These are phyloP conservation scores for Furcula furcula DNA, from an alignment of 2,888 invertebrate genomes.

Conservation along the genomic window DNA sequence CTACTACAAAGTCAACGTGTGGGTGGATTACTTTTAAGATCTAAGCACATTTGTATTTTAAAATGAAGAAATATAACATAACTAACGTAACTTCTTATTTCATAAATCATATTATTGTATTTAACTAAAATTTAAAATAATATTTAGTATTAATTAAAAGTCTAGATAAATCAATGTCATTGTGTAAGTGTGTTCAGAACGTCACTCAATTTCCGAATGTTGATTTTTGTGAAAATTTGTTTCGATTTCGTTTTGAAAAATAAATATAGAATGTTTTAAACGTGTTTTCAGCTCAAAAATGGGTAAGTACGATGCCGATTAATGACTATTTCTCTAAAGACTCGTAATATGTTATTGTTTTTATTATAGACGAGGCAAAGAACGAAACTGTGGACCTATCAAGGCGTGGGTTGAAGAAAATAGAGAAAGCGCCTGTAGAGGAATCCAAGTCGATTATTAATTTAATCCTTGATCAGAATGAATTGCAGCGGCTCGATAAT, in stretches of 20 bases:
- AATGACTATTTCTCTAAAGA: neutral
- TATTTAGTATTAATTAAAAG: too few relatives aligned
- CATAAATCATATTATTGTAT: too few relatives aligned
- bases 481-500: conserved; percentile 92
- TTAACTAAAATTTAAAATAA: too few relatives aligned
- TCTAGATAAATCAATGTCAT: too few relatives aligned
- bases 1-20: too few relatives aligned
- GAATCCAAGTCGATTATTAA: conserved; percentile 86
- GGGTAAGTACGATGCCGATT: conserved; percentile 43
- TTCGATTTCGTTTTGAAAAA: conserved; percentile 38
- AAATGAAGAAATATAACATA: too few relatives aligned
- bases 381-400: conserved; percentile 87
- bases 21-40: too few relatives aligned
- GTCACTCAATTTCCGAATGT: conserved; percentile 55
- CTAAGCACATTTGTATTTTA: too few relatives aligned
- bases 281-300: conserved; percentile 46
- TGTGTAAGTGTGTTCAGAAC: conserved; percentile 50
- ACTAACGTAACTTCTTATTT: too few relatives aligned
- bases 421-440: conserved; percentile 86
- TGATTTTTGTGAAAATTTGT: conserved; percentile 49
- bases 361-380: conserved; percentile 41
- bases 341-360: conserved; percentile 5
- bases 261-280: conserved; percentile 48
- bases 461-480: conserved; percentile 92
- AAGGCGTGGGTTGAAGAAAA: conserved; percentile 90